Conservation (phyloP, 1,140 invertebrate genomes). For the Nephotettix cincticeps region DNA sequence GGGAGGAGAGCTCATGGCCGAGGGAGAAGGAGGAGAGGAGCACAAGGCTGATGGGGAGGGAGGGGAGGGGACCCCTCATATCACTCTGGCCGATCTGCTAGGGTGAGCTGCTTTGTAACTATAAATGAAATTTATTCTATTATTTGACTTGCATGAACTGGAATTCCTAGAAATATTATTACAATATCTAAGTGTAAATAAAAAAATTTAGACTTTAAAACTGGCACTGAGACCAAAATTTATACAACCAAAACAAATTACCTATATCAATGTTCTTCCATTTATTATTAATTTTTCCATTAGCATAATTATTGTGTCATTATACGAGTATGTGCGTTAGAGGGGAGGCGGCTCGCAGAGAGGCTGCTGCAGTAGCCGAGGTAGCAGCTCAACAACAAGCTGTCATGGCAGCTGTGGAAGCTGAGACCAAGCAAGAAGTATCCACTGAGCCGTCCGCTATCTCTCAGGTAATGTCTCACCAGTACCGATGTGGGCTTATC, state of each 20-base stretch:
- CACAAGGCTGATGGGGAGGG: slow-evolving; percentile 57
- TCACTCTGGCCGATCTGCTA: slow-evolving; percentile 69
- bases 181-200: too few species aligned
- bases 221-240: too few species aligned
- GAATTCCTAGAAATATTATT: too few species aligned
- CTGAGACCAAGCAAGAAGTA: slow-evolving; percentile 69
- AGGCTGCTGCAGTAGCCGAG: slow-evolving; percentile 75
- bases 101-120: slow-evolving; percentile 53
- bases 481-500: too few species aligned
- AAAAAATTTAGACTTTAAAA: too few species aligned
- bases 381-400: slow-evolving; percentile 81
- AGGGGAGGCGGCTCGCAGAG: slow-evolving; percentile 79
- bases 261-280: too few species aligned
- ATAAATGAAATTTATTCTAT: too few species aligned
- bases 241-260: too few species aligned
- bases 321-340: too few species aligned
- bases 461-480: slow-evolving; percentile 52
- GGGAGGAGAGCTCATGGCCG: slow-evolving; percentile 56
- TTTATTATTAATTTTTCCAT: too few species aligned
- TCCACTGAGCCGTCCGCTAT: slow-evolving; percentile 66
- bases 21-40: slow-evolving; percentile 44
- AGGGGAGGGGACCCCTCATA: slow-evolving; percentile 56
- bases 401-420: slow-evolving; percentile 83
- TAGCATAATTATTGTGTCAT: too few species aligned
- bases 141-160: too few species aligned